Conservation (phyloP, 2,888 invertebrate species). For the Coenonympha arcania region DNA sequence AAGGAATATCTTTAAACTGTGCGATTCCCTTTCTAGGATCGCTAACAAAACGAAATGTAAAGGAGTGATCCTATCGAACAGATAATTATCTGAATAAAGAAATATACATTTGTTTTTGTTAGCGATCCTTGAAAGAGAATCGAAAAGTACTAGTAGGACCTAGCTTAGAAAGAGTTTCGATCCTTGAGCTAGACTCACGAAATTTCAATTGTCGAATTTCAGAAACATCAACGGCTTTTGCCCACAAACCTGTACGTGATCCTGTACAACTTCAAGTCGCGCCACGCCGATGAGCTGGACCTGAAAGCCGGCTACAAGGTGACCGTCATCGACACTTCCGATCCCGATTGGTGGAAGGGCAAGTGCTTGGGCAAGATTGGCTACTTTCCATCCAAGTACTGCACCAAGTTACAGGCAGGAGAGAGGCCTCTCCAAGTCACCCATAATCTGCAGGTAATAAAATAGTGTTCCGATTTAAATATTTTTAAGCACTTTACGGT, state of each 20-base stretch:
- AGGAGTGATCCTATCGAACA: no score
- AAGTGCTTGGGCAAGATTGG: slow-evolving; percentile 92
- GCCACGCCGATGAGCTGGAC: slow-evolving; percentile 95
- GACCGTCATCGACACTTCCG: slow-evolving; percentile 93
- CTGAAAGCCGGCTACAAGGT: slow-evolving; percentile 93
- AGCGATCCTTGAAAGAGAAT: no score
- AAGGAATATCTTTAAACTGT: no score
- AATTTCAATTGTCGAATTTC: slow-evolving; percentile 32
- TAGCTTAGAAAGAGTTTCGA: no score
- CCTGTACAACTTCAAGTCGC: slow-evolving; percentile 94
- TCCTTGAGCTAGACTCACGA: background rate
- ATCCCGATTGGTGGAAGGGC: slow-evolving; percentile 98
- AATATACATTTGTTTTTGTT: no score
- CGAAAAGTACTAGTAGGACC: no score
- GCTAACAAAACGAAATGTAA: no score
- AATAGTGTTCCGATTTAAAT: no score
- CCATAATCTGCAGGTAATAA: slow-evolving; percentile 68
- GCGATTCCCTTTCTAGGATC: no score
- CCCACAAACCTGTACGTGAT: slow-evolving; percentile 95
- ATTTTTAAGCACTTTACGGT: no score
- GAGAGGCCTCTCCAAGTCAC: slow-evolving; percentile 92
- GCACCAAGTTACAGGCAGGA: slow-evolving; percentile 90
- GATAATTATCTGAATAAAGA: no score
- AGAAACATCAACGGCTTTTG: slow-evolving; percentile 88
- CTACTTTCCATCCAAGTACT: slow-evolving; percentile 96